Evolutionary conservation across 2,888 invertebrate species (phyloP), one percentile per base, ranked within the genome.

Genomic region (Abrostola triplasia): DNA sequence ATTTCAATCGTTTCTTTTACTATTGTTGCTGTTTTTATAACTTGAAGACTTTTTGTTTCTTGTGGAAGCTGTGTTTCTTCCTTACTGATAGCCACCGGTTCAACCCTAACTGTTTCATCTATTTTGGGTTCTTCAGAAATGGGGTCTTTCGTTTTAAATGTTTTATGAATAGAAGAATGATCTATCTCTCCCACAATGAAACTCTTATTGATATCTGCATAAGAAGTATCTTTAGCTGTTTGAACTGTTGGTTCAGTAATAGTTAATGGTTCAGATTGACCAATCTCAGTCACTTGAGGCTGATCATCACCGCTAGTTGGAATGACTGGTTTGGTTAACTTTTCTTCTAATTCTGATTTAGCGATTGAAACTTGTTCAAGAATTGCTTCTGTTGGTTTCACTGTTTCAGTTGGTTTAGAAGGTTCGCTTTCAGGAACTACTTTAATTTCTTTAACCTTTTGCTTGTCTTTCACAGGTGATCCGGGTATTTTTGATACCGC

Each of bases 401-500:
- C 8, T 47, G 47, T 6, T 40, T 55, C 12, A 8, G 48, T 8
- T 55, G 53, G 36, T 60, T 62, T 56, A 35, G 41, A 9, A 38
- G 44, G 8, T 35, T 59, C 35, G 56, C 48, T 54, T 2, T n/a
- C 38, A 37, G 53, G 6, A 37, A 13, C 5, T 6, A 35, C 13
- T 48, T 61, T 52, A 5, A 36, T 42, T 36, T 70, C 36, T 49
- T 73, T 42, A 0, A 48, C 40, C 53, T 58, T 53, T 5, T 12
- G 5, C 24, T 38, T 24, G 7, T 41, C 5, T 62, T 64, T 62
- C 0, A 64, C 55, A 37, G 72, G 59, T 24, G 77, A 72, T 6
- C 58, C 61, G 6, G 81, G 79, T 63, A 77, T 77, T 73, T 80
- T 77, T 10, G 81, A 76, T 36, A 65, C 48, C 0, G 61, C 52